Percentiles rank a stretch among this genome's conserved stretches.
Conservation (phyloP, 1,140 invertebrate species). For the Sipha flava region DNA sequence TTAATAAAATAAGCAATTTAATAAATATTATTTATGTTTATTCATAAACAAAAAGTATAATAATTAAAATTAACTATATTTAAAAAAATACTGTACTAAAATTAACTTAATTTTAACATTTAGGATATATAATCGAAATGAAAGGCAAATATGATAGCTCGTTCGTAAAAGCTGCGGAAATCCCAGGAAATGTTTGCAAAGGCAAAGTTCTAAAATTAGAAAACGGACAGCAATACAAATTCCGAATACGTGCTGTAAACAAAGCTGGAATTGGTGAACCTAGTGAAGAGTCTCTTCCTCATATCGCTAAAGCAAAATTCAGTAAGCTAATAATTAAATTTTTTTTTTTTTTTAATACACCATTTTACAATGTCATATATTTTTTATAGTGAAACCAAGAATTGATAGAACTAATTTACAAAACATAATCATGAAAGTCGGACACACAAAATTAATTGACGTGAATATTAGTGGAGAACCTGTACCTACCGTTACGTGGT, state of each 20-base stretch:
- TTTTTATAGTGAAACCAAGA: conserved; percentile 71
- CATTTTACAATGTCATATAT: conserved; percentile 29
- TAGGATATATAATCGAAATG: conserved; percentile 84
- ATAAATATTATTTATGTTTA: no score
- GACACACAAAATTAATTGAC: conserved; percentile 80
- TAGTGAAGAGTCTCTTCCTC: conserved; percentile 86
- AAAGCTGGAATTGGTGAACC: conserved; percentile 93
- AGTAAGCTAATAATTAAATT: conserved; percentile 55
- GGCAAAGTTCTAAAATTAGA: conserved; percentile 80
- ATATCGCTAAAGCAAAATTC: conserved; percentile 88
- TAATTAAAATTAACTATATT: no score
- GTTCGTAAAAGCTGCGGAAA: conserved; percentile 64
- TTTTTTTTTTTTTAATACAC: background rate
- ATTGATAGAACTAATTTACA: conserved; percentile 88
- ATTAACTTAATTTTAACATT: background rate
- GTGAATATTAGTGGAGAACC: conserved; percentile 91
- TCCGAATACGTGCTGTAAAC: conserved; percentile 87
- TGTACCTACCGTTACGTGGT: conserved; percentile 84
- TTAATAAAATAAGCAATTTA: no score
- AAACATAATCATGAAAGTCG: conserved; percentile 75
- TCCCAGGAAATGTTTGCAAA: conserved; percentile 66
- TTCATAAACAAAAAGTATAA: no score
- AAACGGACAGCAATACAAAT: conserved; percentile 91
- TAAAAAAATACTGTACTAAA: no score
- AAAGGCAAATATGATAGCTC: conserved; percentile 61